Base-by-base conservation (phyloP, 1,140 invertebrate species). In the Aphelenchoides avenae region DNA sequence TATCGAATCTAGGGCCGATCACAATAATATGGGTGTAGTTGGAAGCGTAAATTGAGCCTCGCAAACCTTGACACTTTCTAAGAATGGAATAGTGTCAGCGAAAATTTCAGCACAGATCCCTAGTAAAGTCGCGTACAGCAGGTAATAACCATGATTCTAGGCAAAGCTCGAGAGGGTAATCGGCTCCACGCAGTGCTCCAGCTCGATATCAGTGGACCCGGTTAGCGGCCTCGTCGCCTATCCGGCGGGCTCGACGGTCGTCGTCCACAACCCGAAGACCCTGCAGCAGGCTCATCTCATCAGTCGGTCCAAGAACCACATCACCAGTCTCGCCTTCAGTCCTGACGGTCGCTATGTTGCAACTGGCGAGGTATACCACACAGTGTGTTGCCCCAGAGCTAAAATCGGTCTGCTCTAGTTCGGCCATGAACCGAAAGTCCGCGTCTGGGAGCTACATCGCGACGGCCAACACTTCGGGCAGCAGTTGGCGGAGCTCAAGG, bases 181-280 rank as follows among this genome's bases (percentile, higher is more conserved):
- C 24, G 68, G 68, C 29, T 70, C 43, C 20, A 70, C 68, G 31
- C 66, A 69, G 29, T 70, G 68, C 34, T 66, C 61, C 13, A 36
- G 42, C 13, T 70, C 68, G 5, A 33, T 70, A 20, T 64, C 70
- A n/a, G 51, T 73, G 33, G 71, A 70, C 51, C 48, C 59, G 33
- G 49, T 20, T 20, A 53, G 54, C 11, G 68, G 68, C 24, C 43
- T 66, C 5, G 50, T 70, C 30, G 71, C 70, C 9, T 70, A 70
- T 55, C 66, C 68, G n/a, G 70, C 70, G n/a, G 70, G 61, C n/a
- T 73, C 70, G 18, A 74, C 70, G 9, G 68, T 70, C n/a, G 70
- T 70, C 24, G 36, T 70, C 15, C 30, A 58, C 48, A 67, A 70
- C 42, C 69, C 68, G 7, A 15, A 34, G 34, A 62, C 18, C 29